These are phyloP conservation scores for Acanthurus lineatus DNA, from an alignment of 2,797 vertebrate species.

Conservation along the genomic window DNA sequence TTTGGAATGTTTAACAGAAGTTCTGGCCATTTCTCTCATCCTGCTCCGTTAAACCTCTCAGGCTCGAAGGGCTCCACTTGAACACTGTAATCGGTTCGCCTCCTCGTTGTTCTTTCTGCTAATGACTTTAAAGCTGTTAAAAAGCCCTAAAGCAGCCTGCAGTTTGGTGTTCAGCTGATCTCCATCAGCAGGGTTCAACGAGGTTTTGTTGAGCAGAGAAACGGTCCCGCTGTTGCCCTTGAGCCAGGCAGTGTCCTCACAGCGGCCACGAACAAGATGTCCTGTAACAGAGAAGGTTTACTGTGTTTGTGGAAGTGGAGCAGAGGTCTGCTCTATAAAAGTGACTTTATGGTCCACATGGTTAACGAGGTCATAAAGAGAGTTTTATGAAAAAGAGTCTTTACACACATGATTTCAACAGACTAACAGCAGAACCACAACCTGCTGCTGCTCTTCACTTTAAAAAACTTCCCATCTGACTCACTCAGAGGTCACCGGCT, in stretches of 20 bases:
- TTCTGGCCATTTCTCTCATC: no score
- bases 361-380: conserved; percentile 8
- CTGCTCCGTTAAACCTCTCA: no score
- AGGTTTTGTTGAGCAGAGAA: no score
- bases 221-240: background rate
- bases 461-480: background rate
- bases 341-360: conserved; percentile 28
- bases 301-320: conserved; percentile 8
- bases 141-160: no score
- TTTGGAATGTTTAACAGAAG: no score
- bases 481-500: background rate
- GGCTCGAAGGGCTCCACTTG: no score
- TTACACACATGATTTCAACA: conserved; percentile 11
- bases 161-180: no score
- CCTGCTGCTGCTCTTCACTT: background rate
- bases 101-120: no score
- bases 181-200: background rate
- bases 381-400: conserved; percentile 8
- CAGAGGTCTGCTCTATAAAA: conserved; percentile 44
- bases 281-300: background rate
- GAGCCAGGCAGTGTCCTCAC: background rate
- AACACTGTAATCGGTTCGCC: no score
- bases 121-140: no score
- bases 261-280: background rate
- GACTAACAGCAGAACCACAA: background rate